Base-by-base conservation (phyloP, 2,113 vertebrate species). In the Blennius ocellaris region DNA sequence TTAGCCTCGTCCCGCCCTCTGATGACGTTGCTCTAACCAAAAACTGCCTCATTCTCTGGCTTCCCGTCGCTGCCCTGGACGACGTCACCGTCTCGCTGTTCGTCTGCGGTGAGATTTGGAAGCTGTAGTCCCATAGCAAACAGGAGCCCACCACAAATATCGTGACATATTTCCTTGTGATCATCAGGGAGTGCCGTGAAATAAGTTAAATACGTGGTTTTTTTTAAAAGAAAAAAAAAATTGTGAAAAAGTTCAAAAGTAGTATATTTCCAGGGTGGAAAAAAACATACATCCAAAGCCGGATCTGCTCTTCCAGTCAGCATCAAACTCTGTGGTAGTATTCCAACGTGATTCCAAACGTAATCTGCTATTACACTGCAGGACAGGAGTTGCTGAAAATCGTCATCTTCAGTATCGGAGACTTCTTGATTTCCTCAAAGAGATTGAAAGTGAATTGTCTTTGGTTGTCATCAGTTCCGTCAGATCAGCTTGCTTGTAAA, bases 91-190 rank as follows among this genome's bases (percentile, higher is more conserved):
- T 39, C 45, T 66, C 48, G 75, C 39, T 65, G 4, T 52, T 81
- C 69, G 79, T 16, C 10, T 94, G 93, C 75, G 94, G 87, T 62
- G 95, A 90, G 0, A 82, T 94, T 90, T 96, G 92, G 77, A 95
- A 94, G 87, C 94, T 94, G 94, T 94, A 94, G 93, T 96, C 95
- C 93, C 97, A 93, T 76, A 99, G 93, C 88, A 96, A 94, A 92
- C 95, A 97, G 83, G 95, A 94, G 90, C 96, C 93, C 89, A 97
- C 89, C 89, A 99, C 93, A 91, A 95, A 94, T 78, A 96, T 93
- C 77, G 95, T 54, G 93, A 84, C 94, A 95, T 95, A 95, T 95
- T 96, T 95, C 94, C 95, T 94, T 94, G 94, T 96, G 92, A 95
- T 96, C 97, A 99, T 99, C 96, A 94, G 96, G 94, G 91, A 73